Base-by-base conservation (phyloP, 1,140 invertebrate species). In the Lucilia cuprina region DNA sequence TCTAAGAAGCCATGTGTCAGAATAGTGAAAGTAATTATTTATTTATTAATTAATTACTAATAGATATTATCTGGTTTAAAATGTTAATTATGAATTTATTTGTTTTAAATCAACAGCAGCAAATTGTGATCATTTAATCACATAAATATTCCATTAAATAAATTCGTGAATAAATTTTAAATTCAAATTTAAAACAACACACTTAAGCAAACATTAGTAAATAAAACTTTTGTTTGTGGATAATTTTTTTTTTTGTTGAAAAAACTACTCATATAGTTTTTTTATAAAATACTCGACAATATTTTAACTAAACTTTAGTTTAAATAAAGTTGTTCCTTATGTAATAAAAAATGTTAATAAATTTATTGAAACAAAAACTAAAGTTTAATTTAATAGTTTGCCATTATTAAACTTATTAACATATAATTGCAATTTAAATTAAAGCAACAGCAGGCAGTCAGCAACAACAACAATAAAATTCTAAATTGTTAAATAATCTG, bases 361-460 rank as follows among this genome's bases (percentile, higher is more conserved):
- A 21, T 21, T 21, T 1, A 25, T 10, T 19, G 25, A 30, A 30
- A 30, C 25, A 30, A 70, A 70, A 70, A 9, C n/a, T 21, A 70
- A 70, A 70, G n/a, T 70, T 70, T 70, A 70, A 21, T 70, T 70
- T 21, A 2, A 21, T 50, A 17, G 41, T 80, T 80, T 49, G 41
- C 41, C 41, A 21, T 80, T 25, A 21, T 80, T 25, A 21, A 50
- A 30, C 41, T 50, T 47, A 47, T 78, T 80, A 80, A 50, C 77
- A 80, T 80, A 80, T 80, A 80, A 80, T 80, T 80, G 77, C n/a
- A 80, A 80, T 80, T 80, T 80, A 80, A 80, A 80, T 80, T 80
- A 80, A 80, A 80, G 77, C 77, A 80, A 25, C 19, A 55, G 41
- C 75, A 78, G 35, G 41, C 75, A 78, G 41, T n/a, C 35, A 41